These are phyloP conservation scores for Zootoca vivipara DNA, from an alignment of 2,113 vertebrate species.

Conservation along the genomic window DNA sequence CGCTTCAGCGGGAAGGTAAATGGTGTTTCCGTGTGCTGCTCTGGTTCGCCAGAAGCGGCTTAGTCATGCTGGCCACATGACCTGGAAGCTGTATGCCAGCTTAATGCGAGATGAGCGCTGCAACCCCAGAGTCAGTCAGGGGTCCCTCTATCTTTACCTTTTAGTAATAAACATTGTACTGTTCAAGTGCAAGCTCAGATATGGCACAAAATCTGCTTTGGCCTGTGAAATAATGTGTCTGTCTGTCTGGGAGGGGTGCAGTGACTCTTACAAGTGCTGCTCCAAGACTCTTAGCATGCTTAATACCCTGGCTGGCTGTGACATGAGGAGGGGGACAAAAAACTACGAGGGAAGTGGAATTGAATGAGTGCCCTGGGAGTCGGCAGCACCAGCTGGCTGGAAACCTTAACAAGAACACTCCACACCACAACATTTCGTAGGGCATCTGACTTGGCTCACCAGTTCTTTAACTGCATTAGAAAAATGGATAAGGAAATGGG, in stretches of 20 bases:
- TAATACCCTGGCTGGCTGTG: not conserved
- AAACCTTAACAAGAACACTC: not conserved
- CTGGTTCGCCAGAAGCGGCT: no score
- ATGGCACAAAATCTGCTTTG: conserved; percentile 58
- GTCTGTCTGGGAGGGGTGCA: not conserved
- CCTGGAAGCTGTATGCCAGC: no score
- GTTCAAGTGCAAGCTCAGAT: conserved; percentile 36
- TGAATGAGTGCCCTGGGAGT: not conserved
- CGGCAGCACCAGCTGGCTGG: no score
- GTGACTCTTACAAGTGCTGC: not conserved
- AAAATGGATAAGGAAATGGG: not conserved
- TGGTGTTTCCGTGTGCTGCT: no score
- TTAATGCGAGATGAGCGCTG: no score
- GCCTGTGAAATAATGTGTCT: conserved; percentile 30
- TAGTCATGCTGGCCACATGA: no score
- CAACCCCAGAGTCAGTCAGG: no score
- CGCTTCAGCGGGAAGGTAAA: no score
- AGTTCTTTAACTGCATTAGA: not conserved
- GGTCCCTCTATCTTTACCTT: no score
- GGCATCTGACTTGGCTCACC: not conserved
- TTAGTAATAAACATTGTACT: not conserved
- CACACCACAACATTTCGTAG: not conserved
- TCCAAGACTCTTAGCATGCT: not conserved
- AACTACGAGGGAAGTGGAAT: not conserved
- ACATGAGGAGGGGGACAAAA: not conserved